Percentiles rank a stretch among this genome's conserved stretches.
Conservation (phyloP, 2,113 vertebrate genomes). For the Morphnarchus princeps region DNA sequence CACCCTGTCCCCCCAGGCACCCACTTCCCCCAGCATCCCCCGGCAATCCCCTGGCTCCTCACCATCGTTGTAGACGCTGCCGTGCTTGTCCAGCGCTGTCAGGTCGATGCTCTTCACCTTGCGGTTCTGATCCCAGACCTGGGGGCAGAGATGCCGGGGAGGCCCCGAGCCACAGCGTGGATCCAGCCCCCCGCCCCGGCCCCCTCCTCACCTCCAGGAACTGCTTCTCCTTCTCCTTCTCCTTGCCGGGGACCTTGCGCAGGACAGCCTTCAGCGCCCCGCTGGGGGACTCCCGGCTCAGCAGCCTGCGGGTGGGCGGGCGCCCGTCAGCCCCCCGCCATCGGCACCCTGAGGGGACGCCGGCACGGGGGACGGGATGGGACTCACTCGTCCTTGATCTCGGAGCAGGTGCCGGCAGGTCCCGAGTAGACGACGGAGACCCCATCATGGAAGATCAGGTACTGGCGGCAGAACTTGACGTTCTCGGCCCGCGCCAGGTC, state of each 20-base stretch:
- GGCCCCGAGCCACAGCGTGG: accelerated
- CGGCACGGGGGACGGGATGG: accelerated
- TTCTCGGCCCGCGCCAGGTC: slow-evolving; percentile 91
- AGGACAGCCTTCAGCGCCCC: slow-evolving; percentile 90
- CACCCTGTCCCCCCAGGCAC: neutral
- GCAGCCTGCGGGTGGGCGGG: slow-evolving; percentile 69
- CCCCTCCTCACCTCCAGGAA: slow-evolving; percentile 84
- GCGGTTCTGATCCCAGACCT: slow-evolving; percentile 94
- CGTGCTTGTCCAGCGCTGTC: slow-evolving; percentile 88
- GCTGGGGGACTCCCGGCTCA: slow-evolving; percentile 89
- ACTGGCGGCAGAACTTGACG: slow-evolving; percentile 92
- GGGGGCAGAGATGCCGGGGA: neutral
- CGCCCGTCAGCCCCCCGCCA: accelerated
- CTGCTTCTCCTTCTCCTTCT: slow-evolving; percentile 89
- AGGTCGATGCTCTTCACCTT: slow-evolving; percentile 92
- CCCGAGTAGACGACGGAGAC: slow-evolving; percentile 86
- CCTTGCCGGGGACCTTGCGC: slow-evolving; percentile 79
- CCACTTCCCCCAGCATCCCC: neutral
- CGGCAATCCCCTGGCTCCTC: neutral
- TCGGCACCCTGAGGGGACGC: accelerated
- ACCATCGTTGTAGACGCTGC: slow-evolving; percentile 91
- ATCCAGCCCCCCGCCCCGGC: accelerated
- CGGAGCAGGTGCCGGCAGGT: slow-evolving; percentile 90
- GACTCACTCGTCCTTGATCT: slow-evolving; percentile 92
- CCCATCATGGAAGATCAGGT: slow-evolving; percentile 92